Percentiles rank a stretch among this genome's conserved stretches.
Evolutionary conservation across 2,888 invertebrate species (phyloP).

Genomic region (Formica aserva): DNA sequence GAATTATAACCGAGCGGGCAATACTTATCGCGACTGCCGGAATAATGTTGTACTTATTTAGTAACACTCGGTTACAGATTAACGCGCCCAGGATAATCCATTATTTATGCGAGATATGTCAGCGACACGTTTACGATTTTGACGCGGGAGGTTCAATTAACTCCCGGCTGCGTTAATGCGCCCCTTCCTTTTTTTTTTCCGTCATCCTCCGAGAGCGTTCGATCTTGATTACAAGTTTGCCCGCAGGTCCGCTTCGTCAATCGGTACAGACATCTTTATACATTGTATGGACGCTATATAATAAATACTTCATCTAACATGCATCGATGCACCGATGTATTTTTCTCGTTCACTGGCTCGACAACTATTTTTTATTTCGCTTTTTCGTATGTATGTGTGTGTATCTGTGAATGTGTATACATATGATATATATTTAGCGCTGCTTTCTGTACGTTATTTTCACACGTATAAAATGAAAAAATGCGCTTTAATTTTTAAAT

Average conservation of each 20-base stretch:
- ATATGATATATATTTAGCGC: neutral
- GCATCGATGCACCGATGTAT: constrained; percentile 38
- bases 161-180: constrained; percentile 53
- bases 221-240: constrained; percentile 54
- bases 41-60: constrained; percentile 53
- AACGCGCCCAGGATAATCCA: constrained; percentile 38
- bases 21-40: constrained; percentile 39
- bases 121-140: constrained; percentile 54
- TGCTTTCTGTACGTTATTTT: neutral
- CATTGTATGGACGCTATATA: constrained; percentile 31
- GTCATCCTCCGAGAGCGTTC: constrained; percentile 38
- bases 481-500: neutral
- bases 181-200: constrained; percentile 28
- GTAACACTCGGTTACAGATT: constrained; percentile 52
- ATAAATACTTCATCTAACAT: constrained; percentile 48
- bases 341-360: neutral
- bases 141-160: constrained; percentile 64
- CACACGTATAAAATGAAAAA: neutral
- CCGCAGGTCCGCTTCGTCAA: constrained; percentile 43
- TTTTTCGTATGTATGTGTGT: neutral
- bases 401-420: too few species aligned
- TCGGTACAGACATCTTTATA: constrained; percentile 50
- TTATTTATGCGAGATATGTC: constrained; percentile 61
- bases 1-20: constrained; percentile 58
- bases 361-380: neutral